A percentile compares a stretch with the other conserved stretches of the same genome.
Evolutionary conservation across 1,140 invertebrate genomes (phyloP).

Genomic region (Pseudomyrmex dendroicus): DNA sequence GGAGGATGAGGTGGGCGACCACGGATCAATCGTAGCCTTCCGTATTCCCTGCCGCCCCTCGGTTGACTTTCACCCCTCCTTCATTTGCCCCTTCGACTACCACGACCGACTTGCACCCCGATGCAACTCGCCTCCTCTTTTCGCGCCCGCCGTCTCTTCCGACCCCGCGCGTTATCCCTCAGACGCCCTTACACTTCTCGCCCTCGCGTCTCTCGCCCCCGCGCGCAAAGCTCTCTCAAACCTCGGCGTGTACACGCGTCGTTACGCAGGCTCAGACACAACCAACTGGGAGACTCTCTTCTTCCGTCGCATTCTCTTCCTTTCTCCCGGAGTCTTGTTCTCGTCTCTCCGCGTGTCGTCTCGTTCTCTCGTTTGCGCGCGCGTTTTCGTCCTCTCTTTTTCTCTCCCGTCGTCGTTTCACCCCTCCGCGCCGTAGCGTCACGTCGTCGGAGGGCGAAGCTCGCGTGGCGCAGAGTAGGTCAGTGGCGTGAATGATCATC

Average conservation of each 20-base stretch:
- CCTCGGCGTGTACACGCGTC: constrained; percentile 80
- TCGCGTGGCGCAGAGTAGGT: constrained; percentile 72
- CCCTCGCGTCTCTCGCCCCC: constrained; percentile 26
- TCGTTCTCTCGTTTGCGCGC: constrained; percentile 7
- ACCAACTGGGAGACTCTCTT: constrained; percentile 74
- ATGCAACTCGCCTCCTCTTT: constrained; percentile 63
- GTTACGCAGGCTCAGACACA: constrained; percentile 83
- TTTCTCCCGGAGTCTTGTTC: constrained; percentile 55
- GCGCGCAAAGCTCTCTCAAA: constrained; percentile 69
- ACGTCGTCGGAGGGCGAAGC: constrained; percentile 58
- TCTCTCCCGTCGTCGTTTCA: constrained; percentile 62
- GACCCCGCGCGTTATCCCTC: constrained; percentile 12
- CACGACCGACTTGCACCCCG: constrained; percentile 64
- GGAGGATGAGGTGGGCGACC: constrained; percentile 77
- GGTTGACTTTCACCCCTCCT: constrained; percentile 64
- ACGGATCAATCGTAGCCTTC: constrained; percentile 84
- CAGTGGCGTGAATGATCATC: constrained; percentile 77
- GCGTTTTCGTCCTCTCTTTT: constrained; percentile 13
- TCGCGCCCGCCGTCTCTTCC: constrained; percentile 46
- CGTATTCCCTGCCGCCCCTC: constrained; percentile 75
- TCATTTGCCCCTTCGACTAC: constrained; percentile 67
- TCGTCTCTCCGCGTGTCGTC: constrained; percentile 46
- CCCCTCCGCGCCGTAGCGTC: constrained; percentile 23
- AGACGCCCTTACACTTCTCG: constrained; percentile 37
- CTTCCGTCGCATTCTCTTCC: constrained; percentile 9